phyloP scores from a whole-genome alignment of 1,140 invertebrate species.

The Pogonus chalceus region DNA sequence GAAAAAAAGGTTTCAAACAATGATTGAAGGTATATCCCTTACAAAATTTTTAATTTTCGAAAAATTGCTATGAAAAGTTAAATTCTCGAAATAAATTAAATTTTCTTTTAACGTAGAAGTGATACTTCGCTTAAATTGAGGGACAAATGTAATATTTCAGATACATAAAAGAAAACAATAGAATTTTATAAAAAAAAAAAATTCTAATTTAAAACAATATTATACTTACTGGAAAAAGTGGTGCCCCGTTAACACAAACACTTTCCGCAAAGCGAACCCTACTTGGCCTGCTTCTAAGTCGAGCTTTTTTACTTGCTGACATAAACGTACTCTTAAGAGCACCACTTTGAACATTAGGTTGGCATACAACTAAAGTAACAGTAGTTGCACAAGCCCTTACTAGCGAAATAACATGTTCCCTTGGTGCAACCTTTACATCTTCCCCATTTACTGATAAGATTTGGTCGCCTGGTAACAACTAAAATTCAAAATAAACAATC shows the following conservation, averaged over 20 bases:
- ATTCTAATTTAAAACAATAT: no score
- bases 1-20: no score
- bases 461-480: slow-evolving; percentile 79
- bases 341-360: slow-evolving; percentile 60
- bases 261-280: slow-evolving; percentile 80
- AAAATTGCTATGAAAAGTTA: no score
- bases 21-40: no score
- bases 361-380: slow-evolving; percentile 70
- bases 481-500: slow-evolving; percentile 22
- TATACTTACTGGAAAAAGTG: slow-evolving; percentile 56
- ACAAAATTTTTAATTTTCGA: no score
- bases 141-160: no score
- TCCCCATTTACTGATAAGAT: slow-evolving; percentile 83
- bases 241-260: slow-evolving; percentile 75
- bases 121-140: no score
- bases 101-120: no score
- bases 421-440: slow-evolving; percentile 71
- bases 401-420: slow-evolving; percentile 82
- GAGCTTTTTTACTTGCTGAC: slow-evolving; percentile 76
- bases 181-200: no score
- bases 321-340: slow-evolving; percentile 69
- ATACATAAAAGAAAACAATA: no score
- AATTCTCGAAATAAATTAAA: no score
- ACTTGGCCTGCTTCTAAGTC: slow-evolving; percentile 70
- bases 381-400: slow-evolving; percentile 69